Evolutionary conservation across 2,797 vertebrate species (phyloP).

Genomic region (Phataginus tetradactyla): DNA sequence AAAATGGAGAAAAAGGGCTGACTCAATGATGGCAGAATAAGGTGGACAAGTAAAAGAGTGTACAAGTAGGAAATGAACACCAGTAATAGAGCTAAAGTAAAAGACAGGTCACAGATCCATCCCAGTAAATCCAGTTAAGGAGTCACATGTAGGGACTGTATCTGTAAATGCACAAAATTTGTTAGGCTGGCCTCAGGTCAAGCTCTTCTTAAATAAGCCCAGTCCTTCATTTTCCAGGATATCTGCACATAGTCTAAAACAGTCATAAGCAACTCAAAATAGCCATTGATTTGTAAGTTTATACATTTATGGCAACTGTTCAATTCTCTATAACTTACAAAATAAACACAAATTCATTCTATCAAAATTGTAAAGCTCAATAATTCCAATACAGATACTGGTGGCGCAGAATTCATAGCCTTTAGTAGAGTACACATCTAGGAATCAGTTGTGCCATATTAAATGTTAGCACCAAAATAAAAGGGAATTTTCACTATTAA

Average conservation of each 20-base stretch:
- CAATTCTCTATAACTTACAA: background rate
- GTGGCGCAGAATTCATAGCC: background rate
- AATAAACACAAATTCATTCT: slow-evolving; percentile 24
- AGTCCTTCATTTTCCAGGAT: background rate
- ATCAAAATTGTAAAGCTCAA: slow-evolving; percentile 17
- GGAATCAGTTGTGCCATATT: background rate
- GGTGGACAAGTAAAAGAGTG: background rate
- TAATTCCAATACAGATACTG: background rate
- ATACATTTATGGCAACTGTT: background rate
- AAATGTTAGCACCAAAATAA: background rate
- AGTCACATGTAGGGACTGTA: background rate
- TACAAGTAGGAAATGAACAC: background rate
- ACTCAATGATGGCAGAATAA: background rate
- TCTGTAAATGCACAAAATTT: background rate
- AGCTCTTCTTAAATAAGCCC: background rate
- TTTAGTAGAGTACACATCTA: background rate
- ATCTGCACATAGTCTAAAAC: background rate
- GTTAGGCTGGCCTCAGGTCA: background rate
- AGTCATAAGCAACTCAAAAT: background rate
- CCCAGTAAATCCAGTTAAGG: background rate
- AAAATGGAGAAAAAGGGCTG: background rate
- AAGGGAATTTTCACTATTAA: background rate
- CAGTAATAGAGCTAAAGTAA: background rate
- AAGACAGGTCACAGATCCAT: background rate
- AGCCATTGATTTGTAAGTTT: background rate